phyloP scores from a whole-genome alignment of 23 tunicate species.

The Halocynthia aurantium region DNA sequence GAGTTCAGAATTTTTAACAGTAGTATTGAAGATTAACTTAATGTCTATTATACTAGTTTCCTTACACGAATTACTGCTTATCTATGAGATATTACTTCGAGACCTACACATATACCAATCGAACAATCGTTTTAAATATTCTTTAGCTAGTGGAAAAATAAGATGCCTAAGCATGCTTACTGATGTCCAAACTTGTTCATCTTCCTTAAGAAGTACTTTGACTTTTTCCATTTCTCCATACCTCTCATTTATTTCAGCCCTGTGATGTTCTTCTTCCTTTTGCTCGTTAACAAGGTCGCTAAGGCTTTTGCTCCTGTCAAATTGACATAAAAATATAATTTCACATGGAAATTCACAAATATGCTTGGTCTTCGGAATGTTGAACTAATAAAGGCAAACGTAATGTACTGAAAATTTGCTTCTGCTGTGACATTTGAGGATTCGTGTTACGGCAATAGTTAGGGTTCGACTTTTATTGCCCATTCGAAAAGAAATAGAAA shows the following conservation, averaged over 20 bases:
- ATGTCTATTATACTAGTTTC: background rate
- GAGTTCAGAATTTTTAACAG: background rate
- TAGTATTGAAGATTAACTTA: background rate
- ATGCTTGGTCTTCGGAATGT: no score
- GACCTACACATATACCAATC: background rate
- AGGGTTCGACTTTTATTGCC: no score
- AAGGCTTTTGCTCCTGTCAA: constrained; percentile 63
- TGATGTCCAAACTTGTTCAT: constrained; percentile 87
- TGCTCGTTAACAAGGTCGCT: constrained; percentile 69
- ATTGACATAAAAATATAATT: background rate
- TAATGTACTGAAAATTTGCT: no score
- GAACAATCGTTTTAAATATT: background rate
- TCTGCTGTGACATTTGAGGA: no score
- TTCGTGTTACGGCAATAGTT: no score
- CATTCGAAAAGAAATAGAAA: no score
- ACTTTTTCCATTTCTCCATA: constrained; percentile 85
- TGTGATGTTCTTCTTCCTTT: constrained; percentile 43
- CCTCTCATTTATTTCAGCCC: constrained; percentile 47
- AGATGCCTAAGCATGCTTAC: constrained; percentile 20
- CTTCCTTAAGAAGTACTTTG: constrained; percentile 67
- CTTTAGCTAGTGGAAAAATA: background rate
- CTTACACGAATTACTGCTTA: background rate
- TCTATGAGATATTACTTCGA: background rate
- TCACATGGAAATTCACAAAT: no score
- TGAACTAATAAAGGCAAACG: no score